Base-by-base conservation (phyloP, 2,888 invertebrate species). In the Scaptomyza polygonia region DNA sequence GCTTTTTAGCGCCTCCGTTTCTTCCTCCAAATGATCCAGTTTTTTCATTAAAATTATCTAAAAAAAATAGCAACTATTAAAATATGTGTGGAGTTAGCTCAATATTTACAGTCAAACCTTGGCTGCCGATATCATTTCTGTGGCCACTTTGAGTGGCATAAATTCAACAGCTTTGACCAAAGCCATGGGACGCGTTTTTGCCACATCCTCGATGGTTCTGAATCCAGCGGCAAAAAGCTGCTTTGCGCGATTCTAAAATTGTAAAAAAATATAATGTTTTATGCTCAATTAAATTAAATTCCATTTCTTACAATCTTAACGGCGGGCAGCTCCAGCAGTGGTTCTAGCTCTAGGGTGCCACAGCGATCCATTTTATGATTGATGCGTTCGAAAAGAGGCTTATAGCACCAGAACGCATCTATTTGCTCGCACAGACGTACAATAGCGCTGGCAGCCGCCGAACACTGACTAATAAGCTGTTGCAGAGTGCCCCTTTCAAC, bases 151-250 rank as follows among this genome's bases (percentile, higher is more conserved):
- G n/a, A 92, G 90, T 0, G 95, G 94, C 91, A 98, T 93, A 89
- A 96, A 95, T 62, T 95, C 93, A 7, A 98, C 93, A 43, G 92
- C 91, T 14, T 93, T 91, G 1, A 94, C 92, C 69, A 98, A 92
- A 5, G 93, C 93, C 5, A 93, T 93, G 0, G 94, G 93, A 9
- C 94, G 93, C 0, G 96, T 95, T 81, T 94, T 94, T 0, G 98
- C 97, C 55, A 98, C 92, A 61, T 94, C 94, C 79, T 95, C 94
- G 9, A 98, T 90, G 2, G 94, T 94, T 91, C 94, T 95, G 91
- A 94, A 98, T 0, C 98, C 98, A 1, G 97, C 97, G 39, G 94
- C 94, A 89, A 94, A 95, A 47, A 99, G 92, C 91, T 97, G 97
- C 72, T 94, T 93, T 0, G 98, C 98, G 67, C 98, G 94, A 70